These are phyloP conservation scores for Halcyon malimbica DNA, from an alignment of 2,113 vertebrate species.

Conservation along the genomic window DNA sequence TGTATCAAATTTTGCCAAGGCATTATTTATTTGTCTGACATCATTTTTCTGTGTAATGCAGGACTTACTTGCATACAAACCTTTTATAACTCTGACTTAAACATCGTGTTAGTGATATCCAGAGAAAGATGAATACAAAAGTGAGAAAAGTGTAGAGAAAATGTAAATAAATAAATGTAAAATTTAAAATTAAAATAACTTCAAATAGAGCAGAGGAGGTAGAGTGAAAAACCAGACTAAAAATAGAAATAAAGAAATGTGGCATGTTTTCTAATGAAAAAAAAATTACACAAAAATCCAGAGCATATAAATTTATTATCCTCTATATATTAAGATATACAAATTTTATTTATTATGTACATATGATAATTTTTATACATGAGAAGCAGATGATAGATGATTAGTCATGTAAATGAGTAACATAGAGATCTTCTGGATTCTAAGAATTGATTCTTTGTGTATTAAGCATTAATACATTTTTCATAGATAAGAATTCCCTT, in stretches of 20 bases:
- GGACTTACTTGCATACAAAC: not conserved
- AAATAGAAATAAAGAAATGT: not conserved
- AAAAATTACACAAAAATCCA: rapidly evolving
- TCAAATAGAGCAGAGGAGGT: not conserved
- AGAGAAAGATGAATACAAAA: not conserved
- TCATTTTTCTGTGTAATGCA: not conserved
- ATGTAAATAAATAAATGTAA: not conserved
- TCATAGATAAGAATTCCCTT: not conserved
- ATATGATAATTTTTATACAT: not conserved
- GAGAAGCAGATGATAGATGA: not conserved
- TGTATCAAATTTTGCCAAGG: not conserved
- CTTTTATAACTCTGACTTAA: not conserved
- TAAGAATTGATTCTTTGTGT: not conserved
- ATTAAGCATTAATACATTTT: not conserved
- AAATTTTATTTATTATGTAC: not conserved
- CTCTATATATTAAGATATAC: not conserved
- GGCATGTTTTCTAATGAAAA: not conserved
- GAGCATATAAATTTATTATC: not conserved
- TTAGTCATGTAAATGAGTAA: not conserved
- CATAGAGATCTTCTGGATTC: not conserved
- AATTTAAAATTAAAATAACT: not conserved
- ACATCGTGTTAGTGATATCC: not conserved
- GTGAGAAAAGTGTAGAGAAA: not conserved
- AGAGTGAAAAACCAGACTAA: not conserved
- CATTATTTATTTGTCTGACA: not conserved